Conservation (phyloP, 64 coral and sea anemone species). For the Hydrozoanthus tunicans region DNA sequence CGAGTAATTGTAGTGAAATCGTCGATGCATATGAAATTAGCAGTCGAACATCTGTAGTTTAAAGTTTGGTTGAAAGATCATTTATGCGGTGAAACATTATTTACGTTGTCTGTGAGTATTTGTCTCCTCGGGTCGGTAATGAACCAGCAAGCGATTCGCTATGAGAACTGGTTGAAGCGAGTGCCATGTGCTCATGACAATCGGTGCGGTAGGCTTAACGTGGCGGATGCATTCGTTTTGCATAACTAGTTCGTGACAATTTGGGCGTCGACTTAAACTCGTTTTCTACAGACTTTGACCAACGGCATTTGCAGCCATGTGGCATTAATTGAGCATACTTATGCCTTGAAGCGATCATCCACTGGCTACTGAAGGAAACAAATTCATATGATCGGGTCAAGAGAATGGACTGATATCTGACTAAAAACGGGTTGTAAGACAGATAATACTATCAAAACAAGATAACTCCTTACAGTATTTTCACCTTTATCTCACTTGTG, state of each 20-base stretch:
- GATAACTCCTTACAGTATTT: no score
- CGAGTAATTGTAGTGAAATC: slow-evolving; percentile 17
- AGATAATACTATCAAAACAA: no score
- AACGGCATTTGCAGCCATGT: slow-evolving; percentile 43
- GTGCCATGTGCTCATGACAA: slow-evolving; percentile 48
- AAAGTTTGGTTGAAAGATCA: slow-evolving; percentile 37
- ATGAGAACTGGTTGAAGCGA: slow-evolving; percentile 24
- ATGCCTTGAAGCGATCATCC: neutral
- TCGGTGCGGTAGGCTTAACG: slow-evolving; percentile 12
- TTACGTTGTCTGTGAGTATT: neutral
- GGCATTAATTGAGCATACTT: slow-evolving; percentile 50
- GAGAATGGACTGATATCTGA: neutral
- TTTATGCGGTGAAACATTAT: neutral
- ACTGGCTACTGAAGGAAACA: neutral
- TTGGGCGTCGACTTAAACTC: slow-evolving; percentile 23
- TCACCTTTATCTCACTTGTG: no score
- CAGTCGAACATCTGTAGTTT: slow-evolving; percentile 44
- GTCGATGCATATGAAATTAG: slow-evolving; percentile 29
- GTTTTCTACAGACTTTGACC: slow-evolving; percentile 27
- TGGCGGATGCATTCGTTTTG: slow-evolving; percentile 15
- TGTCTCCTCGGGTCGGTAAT: slow-evolving; percentile 10
- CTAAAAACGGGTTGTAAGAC: no score
- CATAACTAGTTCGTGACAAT: slow-evolving; percentile 42
- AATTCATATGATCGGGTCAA: neutral
- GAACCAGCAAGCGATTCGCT: neutral